phyloP scores from a whole-genome alignment of 2,888 invertebrate genomes.

The Spatulosminthurus flaviceps region DNA sequence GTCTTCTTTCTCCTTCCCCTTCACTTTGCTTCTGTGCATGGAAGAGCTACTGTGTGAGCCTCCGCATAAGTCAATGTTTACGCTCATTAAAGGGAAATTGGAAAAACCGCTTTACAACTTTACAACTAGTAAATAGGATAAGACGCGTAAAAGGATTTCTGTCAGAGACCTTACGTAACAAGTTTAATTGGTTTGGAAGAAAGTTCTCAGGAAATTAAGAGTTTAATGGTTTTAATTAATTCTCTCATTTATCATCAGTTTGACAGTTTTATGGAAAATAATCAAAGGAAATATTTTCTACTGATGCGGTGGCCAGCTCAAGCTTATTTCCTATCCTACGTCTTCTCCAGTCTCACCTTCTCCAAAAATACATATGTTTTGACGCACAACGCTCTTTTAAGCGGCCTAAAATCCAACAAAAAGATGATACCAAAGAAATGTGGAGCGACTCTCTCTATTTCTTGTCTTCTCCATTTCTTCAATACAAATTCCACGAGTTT shows the following conservation, averaged over 20 bases:
- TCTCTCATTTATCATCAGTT: constrained; percentile 44
- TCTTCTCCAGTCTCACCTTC: too few relatives aligned
- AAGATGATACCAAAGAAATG: too few relatives aligned
- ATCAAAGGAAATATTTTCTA: background rate
- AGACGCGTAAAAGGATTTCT: constrained; percentile 19
- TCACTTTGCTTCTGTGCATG: background rate
- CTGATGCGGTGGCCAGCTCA: constrained; percentile 8
- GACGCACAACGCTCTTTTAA: too few relatives aligned
- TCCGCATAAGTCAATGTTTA: constrained; percentile 26
- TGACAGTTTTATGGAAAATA: constrained; percentile 40
- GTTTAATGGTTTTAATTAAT: constrained; percentile 44
- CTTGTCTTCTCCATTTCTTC: background rate
- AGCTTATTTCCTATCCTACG: too few relatives aligned
- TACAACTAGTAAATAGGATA: background rate
- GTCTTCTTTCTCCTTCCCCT: background rate
- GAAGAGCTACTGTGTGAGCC: background rate
- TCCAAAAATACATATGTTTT: too few relatives aligned
- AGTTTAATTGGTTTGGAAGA: constrained; percentile 33
- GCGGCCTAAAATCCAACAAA: too few relatives aligned
- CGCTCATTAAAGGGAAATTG: constrained; percentile 21
- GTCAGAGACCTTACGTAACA: constrained; percentile 1
- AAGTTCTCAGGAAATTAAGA: constrained; percentile 39
- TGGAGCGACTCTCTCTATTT: background rate
- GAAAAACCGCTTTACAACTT: background rate
- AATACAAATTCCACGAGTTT: too few relatives aligned